These are phyloP conservation scores for Drosophila vallismaia DNA, from an alignment of 2,888 invertebrate genomes.

Conservation along the genomic window DNA sequence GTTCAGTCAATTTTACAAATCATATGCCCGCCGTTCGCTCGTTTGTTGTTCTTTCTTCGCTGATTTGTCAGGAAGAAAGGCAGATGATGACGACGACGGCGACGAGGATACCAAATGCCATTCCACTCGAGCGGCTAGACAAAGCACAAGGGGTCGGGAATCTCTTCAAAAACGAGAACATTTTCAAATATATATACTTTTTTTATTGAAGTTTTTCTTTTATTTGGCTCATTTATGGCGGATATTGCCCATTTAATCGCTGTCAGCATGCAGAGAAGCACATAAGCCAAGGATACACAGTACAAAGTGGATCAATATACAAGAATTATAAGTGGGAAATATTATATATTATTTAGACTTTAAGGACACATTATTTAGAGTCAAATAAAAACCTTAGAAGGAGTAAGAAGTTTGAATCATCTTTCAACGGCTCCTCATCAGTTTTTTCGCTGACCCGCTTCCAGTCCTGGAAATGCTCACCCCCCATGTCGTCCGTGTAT, in stretches of 20 bases:
- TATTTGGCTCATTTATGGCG: conserved; percentile 75
- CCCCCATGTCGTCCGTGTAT: background rate
- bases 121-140: conserved; percentile 43
- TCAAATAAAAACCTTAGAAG: background rate
- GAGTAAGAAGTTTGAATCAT: conserved; percentile 3
- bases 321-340: background rate
- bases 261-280: conserved; percentile 47
- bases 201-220: conserved; percentile 63
- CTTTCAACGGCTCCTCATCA: conserved; percentile 26
- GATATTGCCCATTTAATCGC: conserved; percentile 77
- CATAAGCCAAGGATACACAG: conserved; percentile 18
- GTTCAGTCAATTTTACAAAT: conserved; percentile 76
- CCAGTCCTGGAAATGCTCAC: background rate
- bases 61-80: conserved; percentile 55
- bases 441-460: conserved; percentile 2
- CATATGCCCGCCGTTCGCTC: conserved; percentile 52
- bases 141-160: conserved; percentile 1
- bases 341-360: background rate
- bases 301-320: background rate
- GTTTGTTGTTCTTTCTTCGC: conserved; percentile 42
- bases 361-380: background rate
- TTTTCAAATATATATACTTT: conserved; percentile 38
- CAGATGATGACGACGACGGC: background rate
- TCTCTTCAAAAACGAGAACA: conserved; percentile 5
- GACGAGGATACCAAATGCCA: conserved; percentile 43